Conservation (phyloP, 2,888 invertebrate genomes). For the Mantis religiosa region DNA sequence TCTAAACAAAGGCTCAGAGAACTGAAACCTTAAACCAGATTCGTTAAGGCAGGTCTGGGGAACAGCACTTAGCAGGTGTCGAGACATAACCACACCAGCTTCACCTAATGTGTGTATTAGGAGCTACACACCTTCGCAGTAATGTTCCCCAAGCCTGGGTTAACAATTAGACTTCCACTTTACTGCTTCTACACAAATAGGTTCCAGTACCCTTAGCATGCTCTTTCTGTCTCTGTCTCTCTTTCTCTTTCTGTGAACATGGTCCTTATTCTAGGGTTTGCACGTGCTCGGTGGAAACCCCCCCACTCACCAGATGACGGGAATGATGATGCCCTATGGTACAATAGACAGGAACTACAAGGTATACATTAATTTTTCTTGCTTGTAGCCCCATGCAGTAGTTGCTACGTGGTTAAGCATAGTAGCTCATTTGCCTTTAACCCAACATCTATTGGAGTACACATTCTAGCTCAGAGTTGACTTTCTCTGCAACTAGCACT, state of each 20-base stretch:
- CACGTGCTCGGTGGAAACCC: conserved; percentile 16
- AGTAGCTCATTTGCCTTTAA: neutral
- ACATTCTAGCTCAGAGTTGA: no score
- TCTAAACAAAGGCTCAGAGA: no score
- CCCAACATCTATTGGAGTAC: no score
- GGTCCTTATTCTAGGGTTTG: conserved; percentile 22
- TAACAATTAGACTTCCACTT: neutral
- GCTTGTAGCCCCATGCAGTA: neutral
- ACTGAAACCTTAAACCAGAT: no score
- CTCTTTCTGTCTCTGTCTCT: conserved; percentile 35
- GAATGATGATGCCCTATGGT: conserved; percentile 21
- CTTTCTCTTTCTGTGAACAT: conserved; percentile 13
- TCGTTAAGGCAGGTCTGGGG: no score
- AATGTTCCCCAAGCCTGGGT: no score
- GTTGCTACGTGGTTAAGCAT: neutral
- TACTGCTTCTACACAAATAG: neutral
- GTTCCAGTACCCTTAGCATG: neutral
- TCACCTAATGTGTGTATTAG: no score
- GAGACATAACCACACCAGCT: no score
- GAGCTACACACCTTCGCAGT: no score
- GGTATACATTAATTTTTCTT: conserved; percentile 20
- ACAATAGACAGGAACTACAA: conserved; percentile 28
- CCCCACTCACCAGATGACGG: conserved; percentile 22
- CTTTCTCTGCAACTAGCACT: no score
- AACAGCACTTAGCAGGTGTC: no score